These are phyloP conservation scores for Accipiter cooperii DNA, from an alignment of 2,113 vertebrate species.

Conservation along the genomic window DNA sequence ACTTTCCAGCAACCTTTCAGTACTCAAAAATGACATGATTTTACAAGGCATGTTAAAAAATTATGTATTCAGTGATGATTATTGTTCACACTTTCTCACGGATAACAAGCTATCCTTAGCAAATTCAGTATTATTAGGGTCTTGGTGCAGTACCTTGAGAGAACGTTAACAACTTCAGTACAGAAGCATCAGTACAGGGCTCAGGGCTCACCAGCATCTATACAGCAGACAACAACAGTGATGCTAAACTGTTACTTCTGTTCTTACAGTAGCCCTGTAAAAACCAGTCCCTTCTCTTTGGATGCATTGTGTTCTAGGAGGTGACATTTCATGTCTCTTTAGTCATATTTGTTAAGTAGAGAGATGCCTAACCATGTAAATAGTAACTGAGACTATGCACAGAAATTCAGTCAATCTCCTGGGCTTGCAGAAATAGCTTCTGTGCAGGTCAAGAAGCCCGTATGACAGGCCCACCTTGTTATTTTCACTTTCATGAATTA, in stretches of 20 bases:
- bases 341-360: background rate
- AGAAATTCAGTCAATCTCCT: background rate
- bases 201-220: background rate
- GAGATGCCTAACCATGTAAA: background rate
- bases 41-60: conserved; percentile 46
- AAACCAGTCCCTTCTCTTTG: background rate
- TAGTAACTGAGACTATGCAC: background rate
- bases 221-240: background rate
- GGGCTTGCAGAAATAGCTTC: background rate
- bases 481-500: background rate
- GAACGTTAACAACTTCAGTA: background rate
- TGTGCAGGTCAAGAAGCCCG: background rate
- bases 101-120: background rate
- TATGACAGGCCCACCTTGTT: background rate
- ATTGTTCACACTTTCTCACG: background rate
- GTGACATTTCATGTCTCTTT: background rate
- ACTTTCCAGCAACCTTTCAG: conserved; percentile 39
- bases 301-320: background rate
- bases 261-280: background rate
- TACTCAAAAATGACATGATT: conserved; percentile 15
- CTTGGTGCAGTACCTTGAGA: background rate
- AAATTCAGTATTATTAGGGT: background rate
- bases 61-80: background rate
- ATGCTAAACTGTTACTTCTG: background rate
- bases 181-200: background rate